Conservation (phyloP, 2,113 vertebrate genomes). For the Trochalopteron elliotii region DNA sequence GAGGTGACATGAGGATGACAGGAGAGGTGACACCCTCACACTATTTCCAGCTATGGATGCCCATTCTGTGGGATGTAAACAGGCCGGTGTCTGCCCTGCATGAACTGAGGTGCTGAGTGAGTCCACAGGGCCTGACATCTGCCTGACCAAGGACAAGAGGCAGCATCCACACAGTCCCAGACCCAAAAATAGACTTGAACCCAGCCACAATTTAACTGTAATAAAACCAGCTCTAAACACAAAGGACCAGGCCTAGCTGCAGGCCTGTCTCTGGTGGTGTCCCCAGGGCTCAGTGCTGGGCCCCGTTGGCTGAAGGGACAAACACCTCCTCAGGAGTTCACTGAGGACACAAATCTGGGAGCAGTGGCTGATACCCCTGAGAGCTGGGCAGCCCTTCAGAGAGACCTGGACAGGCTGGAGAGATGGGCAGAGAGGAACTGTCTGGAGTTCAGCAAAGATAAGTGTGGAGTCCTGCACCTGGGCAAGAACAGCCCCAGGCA, state of each 20-base stretch:
- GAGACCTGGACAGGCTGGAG: not conserved
- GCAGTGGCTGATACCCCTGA: no score
- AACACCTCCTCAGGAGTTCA: not conserved
- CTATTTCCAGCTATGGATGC: not conserved
- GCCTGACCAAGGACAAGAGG: rapidly evolving
- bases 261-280: not conserved
- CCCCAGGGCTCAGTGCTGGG: no score
- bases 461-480: rapidly evolving
- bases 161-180: rapidly evolving
- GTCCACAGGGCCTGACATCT: not conserved
- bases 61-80: not conserved
- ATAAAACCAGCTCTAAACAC: not conserved
- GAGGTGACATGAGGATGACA: rapidly evolving
- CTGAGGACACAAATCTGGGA: not conserved
- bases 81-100: not conserved
- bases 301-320: rapidly evolving
- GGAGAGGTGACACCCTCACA: not conserved
- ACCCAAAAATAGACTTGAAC: not conserved
- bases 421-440: not conserved
- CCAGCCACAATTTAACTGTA: not conserved
- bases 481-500: not conserved
- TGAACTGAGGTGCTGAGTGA: rapidly evolving
- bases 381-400: not conserved
- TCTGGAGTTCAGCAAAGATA: not conserved
- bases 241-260: not conserved